These are phyloP conservation scores for Acropora tenuis DNA, from an alignment of 64 coral and sea anemone species.

Conservation along the genomic window DNA sequence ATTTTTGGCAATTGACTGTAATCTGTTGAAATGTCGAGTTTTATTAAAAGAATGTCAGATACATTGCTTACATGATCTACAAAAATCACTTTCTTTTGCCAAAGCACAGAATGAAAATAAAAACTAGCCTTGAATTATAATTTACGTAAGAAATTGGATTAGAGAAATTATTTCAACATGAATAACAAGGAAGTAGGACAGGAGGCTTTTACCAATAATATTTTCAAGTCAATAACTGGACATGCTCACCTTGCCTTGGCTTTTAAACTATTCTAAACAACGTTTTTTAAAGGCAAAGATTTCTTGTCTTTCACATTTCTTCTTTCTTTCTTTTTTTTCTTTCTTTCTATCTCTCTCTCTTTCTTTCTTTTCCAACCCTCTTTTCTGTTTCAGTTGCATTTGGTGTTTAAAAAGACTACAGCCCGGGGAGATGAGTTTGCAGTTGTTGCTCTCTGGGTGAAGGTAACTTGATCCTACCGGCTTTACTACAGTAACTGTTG, in stretches of 20 bases:
- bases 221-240: not conserved
- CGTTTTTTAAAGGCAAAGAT: not conserved
- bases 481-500: not conserved
- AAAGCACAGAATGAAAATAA: not conserved
- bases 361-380: not conserved
- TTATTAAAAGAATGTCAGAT: not conserved
- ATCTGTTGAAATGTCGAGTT: not conserved
- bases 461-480: not conserved
- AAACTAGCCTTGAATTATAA: not conserved
- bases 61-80: not conserved
- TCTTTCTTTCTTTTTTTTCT: not conserved
- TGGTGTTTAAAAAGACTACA: conserved; percentile 11
- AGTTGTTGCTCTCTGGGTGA: conserved; percentile 21
- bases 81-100: not conserved
- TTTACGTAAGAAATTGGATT: not conserved
- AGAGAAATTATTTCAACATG: not conserved
- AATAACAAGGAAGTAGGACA: not conserved
- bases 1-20: not conserved
- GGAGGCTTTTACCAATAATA: not conserved
- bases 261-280: not conserved
- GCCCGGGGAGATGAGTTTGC: not conserved
- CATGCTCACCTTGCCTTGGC: not conserved
- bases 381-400: conserved; percentile 8
- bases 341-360: too few relatives aligned
- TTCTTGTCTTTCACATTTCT: too few relatives aligned